These are phyloP conservation scores for Drosophila melanosoma DNA, from an alignment of 2,888 invertebrate genomes.

Conservation along the genomic window DNA sequence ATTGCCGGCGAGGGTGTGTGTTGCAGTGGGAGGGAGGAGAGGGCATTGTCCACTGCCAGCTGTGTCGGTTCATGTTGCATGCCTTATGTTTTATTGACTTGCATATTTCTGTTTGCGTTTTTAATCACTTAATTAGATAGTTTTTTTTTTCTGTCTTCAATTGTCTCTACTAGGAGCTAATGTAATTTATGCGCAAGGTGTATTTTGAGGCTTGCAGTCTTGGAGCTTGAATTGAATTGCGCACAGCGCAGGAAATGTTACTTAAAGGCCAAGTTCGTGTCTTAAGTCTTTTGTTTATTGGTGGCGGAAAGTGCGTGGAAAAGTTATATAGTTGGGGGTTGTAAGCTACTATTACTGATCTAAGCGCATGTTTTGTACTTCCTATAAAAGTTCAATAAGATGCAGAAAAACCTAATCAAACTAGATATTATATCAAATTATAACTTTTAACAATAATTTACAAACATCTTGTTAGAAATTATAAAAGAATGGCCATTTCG, in stretches of 20 bases:
- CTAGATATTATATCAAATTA: not conserved
- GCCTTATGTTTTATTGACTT: conserved; percentile 64
- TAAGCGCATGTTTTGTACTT: not conserved
- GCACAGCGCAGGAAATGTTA: conserved; percentile 66
- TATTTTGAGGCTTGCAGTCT: conserved; percentile 11
- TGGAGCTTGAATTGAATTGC: conserved; percentile 18
- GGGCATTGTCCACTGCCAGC: conserved; percentile 10
- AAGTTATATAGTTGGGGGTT: not conserved
- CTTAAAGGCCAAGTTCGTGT: conserved; percentile 66
- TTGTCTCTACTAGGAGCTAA: conserved; percentile 55
- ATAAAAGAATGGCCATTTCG: not conserved
- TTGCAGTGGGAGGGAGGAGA: not conserved
- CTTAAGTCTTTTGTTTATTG: conserved; percentile 72
- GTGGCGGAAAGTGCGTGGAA: conserved; percentile 26
- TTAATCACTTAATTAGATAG: conserved; percentile 80
- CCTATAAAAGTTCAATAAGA: not conserved
- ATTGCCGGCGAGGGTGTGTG: conserved; percentile 16
- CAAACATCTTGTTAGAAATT: too few relatives aligned
- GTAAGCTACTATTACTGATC: not conserved
- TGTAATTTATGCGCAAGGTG: conserved; percentile 71
- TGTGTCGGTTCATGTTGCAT: conserved; percentile 44
- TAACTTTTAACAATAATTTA: not conserved
- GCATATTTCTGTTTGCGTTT: conserved; percentile 74
- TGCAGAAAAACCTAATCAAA: not conserved
- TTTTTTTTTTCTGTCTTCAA: conserved; percentile 52